A percentile compares a stretch with the other conserved stretches of the same genome.
phyloP scores from a whole-genome alignment of 64 coral and sea anemone genomes.

The Montipora capricornis region DNA sequence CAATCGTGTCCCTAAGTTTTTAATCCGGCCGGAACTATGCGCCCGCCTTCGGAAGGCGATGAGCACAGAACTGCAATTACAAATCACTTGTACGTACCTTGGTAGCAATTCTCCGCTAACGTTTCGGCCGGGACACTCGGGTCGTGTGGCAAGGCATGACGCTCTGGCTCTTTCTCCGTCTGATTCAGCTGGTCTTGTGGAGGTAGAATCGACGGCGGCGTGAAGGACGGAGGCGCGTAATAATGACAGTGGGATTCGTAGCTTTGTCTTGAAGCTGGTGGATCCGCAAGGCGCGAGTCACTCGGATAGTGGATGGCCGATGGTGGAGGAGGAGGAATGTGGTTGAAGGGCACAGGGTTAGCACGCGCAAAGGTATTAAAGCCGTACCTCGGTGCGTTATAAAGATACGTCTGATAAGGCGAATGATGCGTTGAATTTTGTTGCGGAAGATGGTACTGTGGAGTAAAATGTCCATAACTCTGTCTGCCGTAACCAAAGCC shows the following conservation, averaged over 20 bases:
- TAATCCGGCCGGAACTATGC: constrained; percentile 3
- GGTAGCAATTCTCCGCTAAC: constrained; percentile 76
- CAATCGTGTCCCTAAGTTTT: constrained; percentile 37
- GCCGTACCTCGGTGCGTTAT: constrained; percentile 50
- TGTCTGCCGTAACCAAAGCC: constrained; percentile 53
- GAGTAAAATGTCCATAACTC: constrained; percentile 51
- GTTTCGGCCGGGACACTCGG: constrained; percentile 9
- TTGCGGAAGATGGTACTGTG: constrained; percentile 51
- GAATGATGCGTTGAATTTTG: constrained; percentile 53
- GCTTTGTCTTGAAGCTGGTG: constrained; percentile 17
- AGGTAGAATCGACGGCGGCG: neutral
- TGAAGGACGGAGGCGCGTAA: constrained; percentile 16
- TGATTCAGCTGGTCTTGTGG: constrained; percentile 31
- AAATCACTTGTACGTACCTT: constrained; percentile 46
- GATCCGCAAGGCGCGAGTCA: constrained; percentile 22
- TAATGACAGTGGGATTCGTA: constrained; percentile 56
- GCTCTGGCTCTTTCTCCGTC: neutral
- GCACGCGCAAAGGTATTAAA: constrained; percentile 59
- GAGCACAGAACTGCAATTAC: constrained; percentile 6
- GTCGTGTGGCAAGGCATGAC: neutral
- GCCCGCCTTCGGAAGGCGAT: neutral
- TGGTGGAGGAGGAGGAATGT: constrained; percentile 44
- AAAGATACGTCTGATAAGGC: constrained; percentile 63
- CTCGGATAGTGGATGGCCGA: constrained; percentile 29
- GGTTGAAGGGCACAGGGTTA: constrained; percentile 59